These are phyloP conservation scores for Alviniconcha strummeri DNA, from an alignment of 2,888 invertebrate genomes.

Conservation along the genomic window DNA sequence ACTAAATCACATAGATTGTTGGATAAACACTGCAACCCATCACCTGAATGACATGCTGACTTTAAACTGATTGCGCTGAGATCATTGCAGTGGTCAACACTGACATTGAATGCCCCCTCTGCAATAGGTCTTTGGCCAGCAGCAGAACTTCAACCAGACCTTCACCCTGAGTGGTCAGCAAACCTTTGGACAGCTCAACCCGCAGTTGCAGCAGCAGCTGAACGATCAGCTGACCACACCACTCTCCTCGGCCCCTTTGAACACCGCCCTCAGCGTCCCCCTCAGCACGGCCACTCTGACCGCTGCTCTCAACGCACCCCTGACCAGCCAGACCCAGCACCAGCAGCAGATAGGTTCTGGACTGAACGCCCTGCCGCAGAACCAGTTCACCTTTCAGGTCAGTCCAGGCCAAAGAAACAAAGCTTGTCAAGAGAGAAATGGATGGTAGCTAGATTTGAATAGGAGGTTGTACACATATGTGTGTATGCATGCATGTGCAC, in stretches of 20 bases:
- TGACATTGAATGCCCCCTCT: too few species aligned
- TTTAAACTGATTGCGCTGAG: too few species aligned
- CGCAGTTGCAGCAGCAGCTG: conserved; percentile 31
- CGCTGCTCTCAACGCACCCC: conserved; percentile 8
- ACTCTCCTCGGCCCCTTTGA: conserved; percentile 19
- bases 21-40: too few species aligned
- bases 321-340: conserved; percentile 12
- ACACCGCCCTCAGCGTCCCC: conserved; percentile 22
- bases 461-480: too few species aligned
- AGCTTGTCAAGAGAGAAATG: neutral
- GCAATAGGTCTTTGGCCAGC: conserved; percentile 58
- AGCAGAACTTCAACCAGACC: conserved; percentile 62
- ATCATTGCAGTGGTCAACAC: too few species aligned
- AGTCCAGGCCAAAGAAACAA: neutral
- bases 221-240: conserved; percentile 31
- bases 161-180: conserved; percentile 58
- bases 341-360: conserved; percentile 28
- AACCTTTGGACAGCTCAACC: conserved; percentile 50
- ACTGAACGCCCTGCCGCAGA: conserved; percentile 23
- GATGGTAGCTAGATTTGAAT: too few species aligned
- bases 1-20: too few species aligned
- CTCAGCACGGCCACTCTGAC: conserved; percentile 4
- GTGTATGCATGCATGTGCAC: too few species aligned
- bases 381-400: conserved; percentile 51
- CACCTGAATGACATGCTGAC: too few species aligned